Conservation (phyloP, 2,113 vertebrate genomes). For the Epinephelus lanceolatus region DNA sequence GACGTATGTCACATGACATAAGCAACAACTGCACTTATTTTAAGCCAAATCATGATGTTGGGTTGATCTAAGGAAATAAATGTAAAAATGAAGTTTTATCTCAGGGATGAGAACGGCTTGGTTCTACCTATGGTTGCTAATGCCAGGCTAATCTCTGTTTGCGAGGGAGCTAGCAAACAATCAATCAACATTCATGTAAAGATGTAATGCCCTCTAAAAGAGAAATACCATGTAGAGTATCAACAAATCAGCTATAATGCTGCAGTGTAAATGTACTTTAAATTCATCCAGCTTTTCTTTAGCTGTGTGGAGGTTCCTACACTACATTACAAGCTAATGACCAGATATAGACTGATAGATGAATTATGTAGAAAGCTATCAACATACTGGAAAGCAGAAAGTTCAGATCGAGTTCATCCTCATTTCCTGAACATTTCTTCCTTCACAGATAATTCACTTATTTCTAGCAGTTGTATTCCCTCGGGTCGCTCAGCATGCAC, state of each 20-base stretch:
- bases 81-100: no score
- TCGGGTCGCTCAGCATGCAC: not conserved
- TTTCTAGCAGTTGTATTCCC: not conserved
- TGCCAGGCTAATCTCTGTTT: not conserved
- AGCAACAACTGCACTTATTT: no score
- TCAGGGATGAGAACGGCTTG: no score
- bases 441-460: not conserved
- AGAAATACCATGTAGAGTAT: not conserved
- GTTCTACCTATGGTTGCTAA: no score
- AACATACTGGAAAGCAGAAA: not conserved
- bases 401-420: constrained; percentile 1
- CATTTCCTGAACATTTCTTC: not conserved
- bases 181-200: not conserved
- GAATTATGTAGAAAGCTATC: not conserved
- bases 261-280: not conserved
- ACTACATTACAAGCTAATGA: not conserved
- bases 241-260: no score
- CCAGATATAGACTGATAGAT: not conserved
- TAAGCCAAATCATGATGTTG: no score
- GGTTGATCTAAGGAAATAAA: no score
- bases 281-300: not conserved
- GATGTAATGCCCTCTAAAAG: not conserved
- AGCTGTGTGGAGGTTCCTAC: not conserved
- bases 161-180: fast-evolving
- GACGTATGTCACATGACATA: no score